Conservation (phyloP, 1,140 invertebrate genomes). For the Andrena cerasifolii region DNA sequence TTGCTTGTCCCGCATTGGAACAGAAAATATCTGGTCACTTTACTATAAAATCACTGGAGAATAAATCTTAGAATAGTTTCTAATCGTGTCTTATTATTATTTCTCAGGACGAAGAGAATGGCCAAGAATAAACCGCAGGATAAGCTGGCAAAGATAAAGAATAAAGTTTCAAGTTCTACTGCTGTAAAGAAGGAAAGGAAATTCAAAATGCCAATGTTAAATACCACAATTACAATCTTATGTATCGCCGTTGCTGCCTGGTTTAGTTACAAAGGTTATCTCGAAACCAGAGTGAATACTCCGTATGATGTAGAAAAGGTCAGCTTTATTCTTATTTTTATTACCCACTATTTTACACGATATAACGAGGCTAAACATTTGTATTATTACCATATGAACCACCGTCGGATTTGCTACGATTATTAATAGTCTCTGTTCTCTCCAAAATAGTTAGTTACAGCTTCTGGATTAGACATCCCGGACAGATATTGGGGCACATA, state of each 20-base stretch:
- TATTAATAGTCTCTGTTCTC: no score
- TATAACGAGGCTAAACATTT: not conserved
- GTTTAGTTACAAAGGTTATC: constrained; percentile 90
- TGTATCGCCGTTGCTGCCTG: constrained; percentile 86
- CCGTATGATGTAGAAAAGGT: constrained; percentile 91
- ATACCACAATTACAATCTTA: constrained; percentile 59
- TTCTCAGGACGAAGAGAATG: constrained; percentile 42
- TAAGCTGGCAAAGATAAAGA: constrained; percentile 58
- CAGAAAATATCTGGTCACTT: no score
- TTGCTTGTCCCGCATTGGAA: no score
- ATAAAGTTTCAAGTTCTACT: constrained; percentile 51
- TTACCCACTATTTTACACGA: not conserved
- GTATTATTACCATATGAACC: no score
- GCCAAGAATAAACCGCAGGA: constrained; percentile 51
- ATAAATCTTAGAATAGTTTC: no score
- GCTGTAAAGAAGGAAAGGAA: constrained; percentile 62
- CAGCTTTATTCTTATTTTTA: constrained; percentile 52
- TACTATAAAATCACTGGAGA: not conserved
- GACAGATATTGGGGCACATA: constrained; percentile 97
- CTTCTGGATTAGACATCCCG: constrained; percentile 87
- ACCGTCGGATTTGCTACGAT: no score
- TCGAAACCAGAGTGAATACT: constrained; percentile 94
- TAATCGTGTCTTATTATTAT: no score
- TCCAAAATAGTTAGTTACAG: constrained; percentile 85
- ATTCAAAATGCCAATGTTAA: constrained; percentile 63